Evolutionary conservation across 2,888 invertebrate genomes (phyloP).

Genomic region (Spodoptera littoralis): DNA sequence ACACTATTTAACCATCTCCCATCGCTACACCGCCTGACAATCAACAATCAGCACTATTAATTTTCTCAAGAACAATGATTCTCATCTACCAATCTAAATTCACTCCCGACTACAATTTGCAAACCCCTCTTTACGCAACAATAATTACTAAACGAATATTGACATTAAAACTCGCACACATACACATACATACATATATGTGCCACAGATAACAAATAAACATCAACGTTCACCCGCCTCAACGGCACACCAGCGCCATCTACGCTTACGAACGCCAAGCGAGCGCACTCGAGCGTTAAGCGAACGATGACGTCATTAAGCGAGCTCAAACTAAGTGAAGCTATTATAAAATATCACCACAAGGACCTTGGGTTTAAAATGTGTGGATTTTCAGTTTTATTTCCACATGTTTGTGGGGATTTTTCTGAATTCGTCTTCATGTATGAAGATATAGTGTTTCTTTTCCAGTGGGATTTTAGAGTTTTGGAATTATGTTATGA

Average conservation of each 20-base stretch:
- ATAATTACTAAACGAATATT: neutral
- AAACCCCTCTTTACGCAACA: too few relatives aligned
- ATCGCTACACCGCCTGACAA: too few relatives aligned
- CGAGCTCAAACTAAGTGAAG: conserved; percentile 39
- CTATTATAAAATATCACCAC: conserved; percentile 49
- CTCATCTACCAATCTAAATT: too few relatives aligned
- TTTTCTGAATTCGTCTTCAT: conserved; percentile 5
- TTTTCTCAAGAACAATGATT: too few relatives aligned
- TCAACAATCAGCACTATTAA: too few relatives aligned
- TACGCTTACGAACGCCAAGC: conserved; percentile 19
- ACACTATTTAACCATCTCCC: too few relatives aligned
- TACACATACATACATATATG: too few relatives aligned
- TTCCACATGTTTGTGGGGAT: conserved; percentile 12
- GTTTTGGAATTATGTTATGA: too few relatives aligned
- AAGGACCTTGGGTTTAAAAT: conserved; percentile 38
- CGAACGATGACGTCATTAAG: conserved; percentile 49
- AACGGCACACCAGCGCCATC: conserved; percentile 29
- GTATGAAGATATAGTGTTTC: neutral
- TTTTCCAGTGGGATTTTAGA: too few relatives aligned
- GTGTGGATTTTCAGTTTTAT: conserved; percentile 29
- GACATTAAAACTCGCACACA: neutral
- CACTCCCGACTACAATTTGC: too few relatives aligned
- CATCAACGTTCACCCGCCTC: conserved; percentile 12
- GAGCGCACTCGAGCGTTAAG: conserved; percentile 45
- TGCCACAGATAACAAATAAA: too few relatives aligned